Conservation (phyloP, 2,888 invertebrate species). For the Fragum sueziense region DNA sequence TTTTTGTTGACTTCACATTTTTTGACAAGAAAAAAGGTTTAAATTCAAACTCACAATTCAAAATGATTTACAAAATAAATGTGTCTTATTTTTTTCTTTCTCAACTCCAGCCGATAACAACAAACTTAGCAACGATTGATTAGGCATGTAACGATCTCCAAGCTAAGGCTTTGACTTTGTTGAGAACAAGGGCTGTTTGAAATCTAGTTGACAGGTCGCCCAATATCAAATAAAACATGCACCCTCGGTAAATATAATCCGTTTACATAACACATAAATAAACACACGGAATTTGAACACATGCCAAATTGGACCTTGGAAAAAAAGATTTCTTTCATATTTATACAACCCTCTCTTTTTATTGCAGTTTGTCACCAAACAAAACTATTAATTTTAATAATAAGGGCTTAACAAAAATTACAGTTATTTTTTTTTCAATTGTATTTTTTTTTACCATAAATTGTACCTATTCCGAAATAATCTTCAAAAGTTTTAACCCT, state of each 20-base stretch:
- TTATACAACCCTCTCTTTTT: background rate
- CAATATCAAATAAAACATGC: slow-evolving; percentile 26
- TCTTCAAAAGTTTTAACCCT: background rate
- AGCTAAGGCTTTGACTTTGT: background rate
- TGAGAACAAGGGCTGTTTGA: slow-evolving; percentile 25
- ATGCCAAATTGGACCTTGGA: slow-evolving; percentile 18
- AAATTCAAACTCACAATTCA: no score
- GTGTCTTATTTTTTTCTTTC: slow-evolving; percentile 15
- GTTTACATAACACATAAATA: slow-evolving; percentile 26
- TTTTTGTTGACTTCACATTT: no score
- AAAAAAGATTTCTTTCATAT: background rate
- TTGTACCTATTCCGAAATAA: no score
- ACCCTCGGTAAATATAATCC: slow-evolving; percentile 11
- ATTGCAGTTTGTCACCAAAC: slow-evolving; percentile 2
- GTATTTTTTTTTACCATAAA: no score
- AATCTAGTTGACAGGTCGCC: slow-evolving; percentile 10
- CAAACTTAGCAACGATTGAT: slow-evolving; percentile 24
- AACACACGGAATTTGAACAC: slow-evolving; percentile 18
- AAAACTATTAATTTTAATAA: slow-evolving; percentile 2
- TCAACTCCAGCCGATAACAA: slow-evolving; percentile 3
- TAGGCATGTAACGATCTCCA: slow-evolving; percentile 10
- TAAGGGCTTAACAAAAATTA: background rate
- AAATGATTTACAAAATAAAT: no score
- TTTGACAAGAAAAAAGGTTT: background rate
- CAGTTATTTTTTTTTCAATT: no score